phyloP scores from a whole-genome alignment of 1,140 invertebrate species.

The Calephelis nemesis region DNA sequence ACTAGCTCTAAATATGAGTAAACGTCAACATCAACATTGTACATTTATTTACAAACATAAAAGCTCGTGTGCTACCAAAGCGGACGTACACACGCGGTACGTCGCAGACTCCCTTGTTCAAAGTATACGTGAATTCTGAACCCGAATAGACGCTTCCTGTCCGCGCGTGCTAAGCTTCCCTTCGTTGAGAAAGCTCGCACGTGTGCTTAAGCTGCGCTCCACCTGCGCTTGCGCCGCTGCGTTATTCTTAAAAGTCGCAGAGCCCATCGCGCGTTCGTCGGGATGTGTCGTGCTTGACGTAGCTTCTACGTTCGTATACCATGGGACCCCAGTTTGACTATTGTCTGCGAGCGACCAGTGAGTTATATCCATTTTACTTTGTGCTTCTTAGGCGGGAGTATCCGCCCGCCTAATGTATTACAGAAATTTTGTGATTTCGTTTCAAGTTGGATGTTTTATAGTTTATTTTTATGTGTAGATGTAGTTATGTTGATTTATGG shows the following conservation, averaged over 20 bases:
- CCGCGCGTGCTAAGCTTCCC: slow-evolving; percentile 68
- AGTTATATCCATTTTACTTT: slow-evolving; percentile 38
- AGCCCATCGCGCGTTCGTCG: slow-evolving; percentile 59
- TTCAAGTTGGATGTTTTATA: background rate
- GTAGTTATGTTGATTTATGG: slow-evolving; percentile 3
- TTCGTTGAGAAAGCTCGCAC: slow-evolving; percentile 63
- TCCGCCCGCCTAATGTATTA: slow-evolving; percentile 1
- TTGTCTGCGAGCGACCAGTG: slow-evolving; percentile 69
- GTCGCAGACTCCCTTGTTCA: slow-evolving; percentile 47
- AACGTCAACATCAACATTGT: slow-evolving; percentile 59
- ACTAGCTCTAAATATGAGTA: slow-evolving; percentile 56
- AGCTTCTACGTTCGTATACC: slow-evolving; percentile 27
- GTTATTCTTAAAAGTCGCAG: slow-evolving; percentile 42
- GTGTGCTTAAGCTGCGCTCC: slow-evolving; percentile 50
- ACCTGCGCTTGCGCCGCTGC: slow-evolving; percentile 55
- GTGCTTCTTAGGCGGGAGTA: background rate
- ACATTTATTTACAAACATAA: slow-evolving; percentile 75
- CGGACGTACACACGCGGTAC: slow-evolving; percentile 44
- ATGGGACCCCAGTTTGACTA: slow-evolving; percentile 76
- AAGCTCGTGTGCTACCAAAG: slow-evolving; percentile 54
- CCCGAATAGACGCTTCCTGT: slow-evolving; percentile 48
- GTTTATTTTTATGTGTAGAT: background rate
- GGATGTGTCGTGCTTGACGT: slow-evolving; percentile 70
- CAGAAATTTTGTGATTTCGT: background rate
- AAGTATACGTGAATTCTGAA: slow-evolving; percentile 43